Base-by-base conservation (phyloP, 2,888 invertebrate species). In the Iselma pallidipennis region DNA sequence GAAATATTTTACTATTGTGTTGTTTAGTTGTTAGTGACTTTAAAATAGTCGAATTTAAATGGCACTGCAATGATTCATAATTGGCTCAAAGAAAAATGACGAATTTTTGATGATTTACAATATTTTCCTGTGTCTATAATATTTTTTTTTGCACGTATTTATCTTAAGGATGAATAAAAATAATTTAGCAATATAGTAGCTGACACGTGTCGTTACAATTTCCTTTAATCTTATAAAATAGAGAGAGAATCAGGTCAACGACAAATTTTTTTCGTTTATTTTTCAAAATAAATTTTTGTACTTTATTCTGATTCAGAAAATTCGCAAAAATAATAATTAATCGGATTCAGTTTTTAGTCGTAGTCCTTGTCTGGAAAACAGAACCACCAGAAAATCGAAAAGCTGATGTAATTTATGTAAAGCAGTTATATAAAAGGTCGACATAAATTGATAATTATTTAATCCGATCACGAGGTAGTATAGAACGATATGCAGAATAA, bases 381-480 rank as follows among this genome's bases (percentile, higher is more conserved):
- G n/a, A n/a, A n/a, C n/a, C n/a, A 45, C 21, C 21, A 5, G 5
- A 5, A 45, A 55, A 16, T 23, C 29, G 49, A 48, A 52, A 42
- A 37, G n/a, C 12, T 19, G 2, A 51, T 23, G 51, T 52, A 29
- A 51, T 52, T 55, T 59, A 57, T 53, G 53, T 53, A 57, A 57
- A 61, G n/a, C n/a, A n/a, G 10, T 55, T 50, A 55, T 33, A 57
- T 57, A 57, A 57, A 42, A 14, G 5, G 49, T 25, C 23, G 42
- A 6, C 23, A 52, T 26, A 16, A 29, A 23, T 45, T 28, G 51
- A 23, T 16, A 53, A 57, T 57, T 61, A 61, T 61, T 61, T 57
- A 61, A 61, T 57, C 49, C 49, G 61, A 52, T 57, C 61, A 61
- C 61, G 61, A 57, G 61, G 61, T 60, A n/a, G n/a, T 45, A 23